A percentile compares a stretch with the other conserved stretches of the same genome.
Conservation (phyloP, 2,888 invertebrate genomes). For the Apotomis capreana region DNA sequence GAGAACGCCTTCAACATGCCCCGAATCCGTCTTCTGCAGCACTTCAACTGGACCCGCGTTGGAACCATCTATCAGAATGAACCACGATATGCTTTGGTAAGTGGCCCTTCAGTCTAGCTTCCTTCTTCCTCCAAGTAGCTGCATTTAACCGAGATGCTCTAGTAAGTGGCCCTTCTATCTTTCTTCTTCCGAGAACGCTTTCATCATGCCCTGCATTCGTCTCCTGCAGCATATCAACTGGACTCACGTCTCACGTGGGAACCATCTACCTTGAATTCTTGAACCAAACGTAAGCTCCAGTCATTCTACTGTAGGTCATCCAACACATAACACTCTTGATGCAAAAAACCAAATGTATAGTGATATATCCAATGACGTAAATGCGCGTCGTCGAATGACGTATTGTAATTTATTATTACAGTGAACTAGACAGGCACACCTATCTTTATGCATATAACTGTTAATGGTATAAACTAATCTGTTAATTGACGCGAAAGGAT, state of each 20-base stretch:
- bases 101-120: constrained; percentile 48
- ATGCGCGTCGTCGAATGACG: no score
- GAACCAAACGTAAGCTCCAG: constrained; percentile 96
- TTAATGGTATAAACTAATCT: no score
- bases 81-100: constrained; percentile 94
- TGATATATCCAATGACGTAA: no score
- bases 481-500: no score
- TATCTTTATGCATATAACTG: no score
- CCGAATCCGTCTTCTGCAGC: constrained; percentile 91
- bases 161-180: no score
- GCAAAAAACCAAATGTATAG: no score
- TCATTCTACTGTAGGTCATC: constrained; percentile 53
- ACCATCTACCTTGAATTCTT: constrained; percentile 91
- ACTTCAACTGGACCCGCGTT: constrained; percentile 98
- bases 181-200: constrained; percentile 93
- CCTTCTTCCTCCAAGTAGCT: no score
- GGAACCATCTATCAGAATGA: constrained; percentile 99
- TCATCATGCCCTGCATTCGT: constrained; percentile 95
- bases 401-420: no score
- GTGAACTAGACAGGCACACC: no score
- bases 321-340: no score
- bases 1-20: constrained; percentile 98
- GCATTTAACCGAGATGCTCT: no score
- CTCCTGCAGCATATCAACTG: constrained; percentile 96
- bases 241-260: constrained; percentile 97